Evolutionary conservation across 1,140 invertebrate genomes (phyloP), one percentile per base, ranked within the genome.

Genomic region (Hycleus phaleratus): DNA sequence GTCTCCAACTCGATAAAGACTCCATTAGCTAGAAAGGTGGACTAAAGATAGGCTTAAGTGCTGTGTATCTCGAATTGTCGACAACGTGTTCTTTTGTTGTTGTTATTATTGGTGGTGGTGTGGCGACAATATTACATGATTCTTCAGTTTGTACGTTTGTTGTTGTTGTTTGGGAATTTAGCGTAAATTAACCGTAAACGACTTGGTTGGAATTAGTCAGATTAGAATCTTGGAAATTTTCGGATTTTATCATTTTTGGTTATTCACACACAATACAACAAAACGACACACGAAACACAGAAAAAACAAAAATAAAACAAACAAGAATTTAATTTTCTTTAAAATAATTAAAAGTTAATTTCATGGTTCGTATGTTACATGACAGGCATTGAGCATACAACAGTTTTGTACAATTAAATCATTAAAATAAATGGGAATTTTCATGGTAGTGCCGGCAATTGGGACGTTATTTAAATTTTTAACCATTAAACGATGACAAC

Each of bases 301-400:
- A n/a, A 12, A 32, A 44, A 52, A 58, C 26, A 39, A 39, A 52
- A 42, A 46, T 53, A 38, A 32, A 32, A 32, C 32, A 32, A 32
- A 60, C 46, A 61, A 42, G 52, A 64, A 62, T 62, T 61, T 59
- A 60, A 59, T 63, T 66, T 59, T 32, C 56, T 62, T 62, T 7
- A 32, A 58, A 63, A 61, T 68, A 67, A 69, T 69, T 69, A 69
- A 69, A 69, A 69, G 63, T 67, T 69, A 69, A 67, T 69, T 69
- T 69, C 62, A 69, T 60, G 62, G 51, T 66, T 56, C 55, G 59
- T 58, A 51, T 32, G 49, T 45, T 56, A 50, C 60, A 50, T 61
- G 63, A 67, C 64, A 64, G 42, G 56, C 63, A 53, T 48, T 46
- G 49, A 45, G 38, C 40, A 51, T 51, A 51, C 32, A 32, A 32